Evolutionary conservation across 2,113 vertebrate species (phyloP).

Genomic region (Platichthys flesus): DNA sequence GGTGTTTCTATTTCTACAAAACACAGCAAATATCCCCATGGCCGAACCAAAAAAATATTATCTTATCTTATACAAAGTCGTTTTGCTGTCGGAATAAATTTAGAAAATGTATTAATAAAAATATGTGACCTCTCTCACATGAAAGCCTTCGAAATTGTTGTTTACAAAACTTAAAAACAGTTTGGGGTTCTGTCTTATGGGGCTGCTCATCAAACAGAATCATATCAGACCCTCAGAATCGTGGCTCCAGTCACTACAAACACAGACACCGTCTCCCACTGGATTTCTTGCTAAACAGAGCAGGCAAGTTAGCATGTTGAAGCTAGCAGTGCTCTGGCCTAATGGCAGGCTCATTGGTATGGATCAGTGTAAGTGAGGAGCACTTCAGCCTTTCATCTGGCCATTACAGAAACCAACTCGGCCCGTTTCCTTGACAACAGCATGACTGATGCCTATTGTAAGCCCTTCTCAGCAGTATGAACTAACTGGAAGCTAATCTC

Average conservation of each 20-base stretch:
- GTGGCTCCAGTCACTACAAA: not conserved
- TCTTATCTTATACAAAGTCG: too few relatives aligned
- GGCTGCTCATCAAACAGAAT: too few relatives aligned
- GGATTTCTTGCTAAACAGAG: not conserved
- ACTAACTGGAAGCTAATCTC: slow-evolving; percentile 53
- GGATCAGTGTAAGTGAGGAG: slow-evolving; percentile 50
- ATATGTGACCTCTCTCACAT: not conserved
- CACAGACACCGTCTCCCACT: not conserved
- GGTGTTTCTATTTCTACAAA: too few relatives aligned
- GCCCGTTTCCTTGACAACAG: slow-evolving; percentile 68
- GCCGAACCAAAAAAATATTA: too few relatives aligned
- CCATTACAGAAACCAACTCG: slow-evolving; percentile 65
- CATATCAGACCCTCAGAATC: too few relatives aligned
- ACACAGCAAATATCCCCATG: too few relatives aligned
- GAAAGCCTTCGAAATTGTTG: not conserved
- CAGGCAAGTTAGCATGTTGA: slow-evolving; percentile 26
- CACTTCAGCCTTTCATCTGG: slow-evolving; percentile 63
- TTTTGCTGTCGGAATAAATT: too few relatives aligned
- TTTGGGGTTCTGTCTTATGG: too few relatives aligned
- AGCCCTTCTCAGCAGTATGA: slow-evolving; percentile 41
- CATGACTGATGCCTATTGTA: slow-evolving; percentile 74
- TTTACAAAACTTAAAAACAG: not conserved
- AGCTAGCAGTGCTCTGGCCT: slow-evolving; percentile 22
- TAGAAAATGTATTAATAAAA: too few relatives aligned
- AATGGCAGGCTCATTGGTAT: slow-evolving; percentile 62